Evolutionary conservation across 2,888 invertebrate species (phyloP).

Genomic region (Erebia palarica): DNA sequence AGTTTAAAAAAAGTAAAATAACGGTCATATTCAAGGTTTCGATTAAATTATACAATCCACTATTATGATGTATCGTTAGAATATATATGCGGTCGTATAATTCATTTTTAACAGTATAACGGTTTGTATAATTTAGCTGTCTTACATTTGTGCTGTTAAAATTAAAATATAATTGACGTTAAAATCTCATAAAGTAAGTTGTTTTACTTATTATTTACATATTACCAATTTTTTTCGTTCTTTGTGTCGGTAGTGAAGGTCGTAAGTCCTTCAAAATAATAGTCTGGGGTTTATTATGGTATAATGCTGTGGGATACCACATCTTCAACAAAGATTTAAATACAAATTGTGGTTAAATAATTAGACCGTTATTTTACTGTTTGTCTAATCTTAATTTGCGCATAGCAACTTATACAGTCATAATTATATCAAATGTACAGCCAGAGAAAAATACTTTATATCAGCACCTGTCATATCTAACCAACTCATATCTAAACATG

Average conservation of each 20-base stretch:
- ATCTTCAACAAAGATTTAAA: too few species aligned
- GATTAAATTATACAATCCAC: background rate
- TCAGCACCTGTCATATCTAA: background rate
- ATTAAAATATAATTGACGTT: too few species aligned
- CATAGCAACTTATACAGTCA: conserved; percentile 10
- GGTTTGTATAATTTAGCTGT: background rate
- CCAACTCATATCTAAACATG: too few species aligned
- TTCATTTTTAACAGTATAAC: background rate
- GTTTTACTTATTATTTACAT: too few species aligned
- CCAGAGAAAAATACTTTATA: background rate
- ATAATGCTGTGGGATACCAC: too few species aligned
- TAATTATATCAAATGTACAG: conserved; percentile 12
- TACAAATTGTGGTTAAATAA: background rate
- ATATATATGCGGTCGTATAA: background rate
- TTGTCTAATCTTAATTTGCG: background rate
- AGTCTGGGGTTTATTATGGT: too few species aligned
- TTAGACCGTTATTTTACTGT: conserved; percentile 11
- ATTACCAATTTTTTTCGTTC: too few species aligned
- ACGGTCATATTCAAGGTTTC: background rate
- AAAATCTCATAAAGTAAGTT: too few species aligned
- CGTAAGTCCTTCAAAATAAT: too few species aligned
- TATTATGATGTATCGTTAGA: background rate
- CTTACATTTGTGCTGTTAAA: too few species aligned
- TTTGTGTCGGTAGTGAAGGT: too few species aligned
- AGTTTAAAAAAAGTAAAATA: conserved; percentile 5